Evolutionary conservation across 2,797 vertebrate genomes (phyloP).

Genomic region (Coilia nasus): DNA sequence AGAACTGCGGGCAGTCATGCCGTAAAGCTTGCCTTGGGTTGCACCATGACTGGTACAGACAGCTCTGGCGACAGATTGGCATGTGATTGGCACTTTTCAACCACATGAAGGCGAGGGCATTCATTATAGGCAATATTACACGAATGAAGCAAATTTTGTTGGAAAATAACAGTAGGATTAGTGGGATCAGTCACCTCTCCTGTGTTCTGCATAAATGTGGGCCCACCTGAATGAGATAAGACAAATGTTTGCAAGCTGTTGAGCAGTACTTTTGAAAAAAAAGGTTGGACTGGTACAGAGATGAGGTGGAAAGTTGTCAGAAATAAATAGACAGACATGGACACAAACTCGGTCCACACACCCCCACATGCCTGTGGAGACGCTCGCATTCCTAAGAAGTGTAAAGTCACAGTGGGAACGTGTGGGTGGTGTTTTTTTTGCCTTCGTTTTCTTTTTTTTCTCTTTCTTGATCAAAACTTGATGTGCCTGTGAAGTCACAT

Average conservation of each 20-base stretch:
- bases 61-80: neutral
- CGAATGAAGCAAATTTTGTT: neutral
- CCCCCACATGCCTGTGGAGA: neutral
- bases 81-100: neutral
- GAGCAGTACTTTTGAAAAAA: neutral
- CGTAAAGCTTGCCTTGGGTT: neutral
- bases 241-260: neutral
- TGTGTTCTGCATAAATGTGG: neutral
- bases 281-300: neutral
- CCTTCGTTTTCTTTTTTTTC: slow-evolving; percentile 29
- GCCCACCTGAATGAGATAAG: neutral
- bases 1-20: no score
- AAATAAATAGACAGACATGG: slow-evolving; percentile 52
- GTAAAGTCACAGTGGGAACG: slow-evolving; percentile 55
- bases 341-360: slow-evolving; percentile 21
- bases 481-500: slow-evolving; percentile 46
- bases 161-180: neutral
- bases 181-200: neutral
- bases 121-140: neutral
- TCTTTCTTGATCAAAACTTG: slow-evolving; percentile 43
- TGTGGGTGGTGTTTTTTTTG: slow-evolving; percentile 45
- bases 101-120: neutral
- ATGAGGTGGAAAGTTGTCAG: slow-evolving; percentile 26
- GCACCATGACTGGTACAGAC: neutral
- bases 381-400: slow-evolving; percentile 51